phyloP scores from a whole-genome alignment of 1,140 invertebrate genomes.

The Ips nitidus region DNA sequence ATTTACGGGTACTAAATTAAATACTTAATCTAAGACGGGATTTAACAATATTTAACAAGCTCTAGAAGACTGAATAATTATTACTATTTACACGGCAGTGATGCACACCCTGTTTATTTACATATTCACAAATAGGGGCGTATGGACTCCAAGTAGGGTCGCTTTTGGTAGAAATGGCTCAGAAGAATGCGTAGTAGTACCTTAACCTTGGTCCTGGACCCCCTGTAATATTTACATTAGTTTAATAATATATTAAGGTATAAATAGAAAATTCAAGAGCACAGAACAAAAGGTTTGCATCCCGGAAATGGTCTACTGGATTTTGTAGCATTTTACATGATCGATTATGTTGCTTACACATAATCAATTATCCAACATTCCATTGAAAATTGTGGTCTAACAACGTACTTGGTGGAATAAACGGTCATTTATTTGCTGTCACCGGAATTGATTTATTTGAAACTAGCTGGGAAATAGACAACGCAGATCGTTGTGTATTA shows the following conservation, averaged over 20 bases:
- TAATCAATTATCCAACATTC: too few relatives aligned
- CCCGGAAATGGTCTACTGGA: too few relatives aligned
- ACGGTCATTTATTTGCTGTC: too few relatives aligned
- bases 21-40: slow-evolving; percentile 21
- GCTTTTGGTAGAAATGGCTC: slow-evolving; percentile 14
- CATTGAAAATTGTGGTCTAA: too few relatives aligned
- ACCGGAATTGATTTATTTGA: too few relatives aligned
- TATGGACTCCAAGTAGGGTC: background rate
- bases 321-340: too few relatives aligned
- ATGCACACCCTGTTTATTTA: slow-evolving; percentile 19
- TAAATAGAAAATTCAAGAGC: background rate
- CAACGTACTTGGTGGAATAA: too few relatives aligned
- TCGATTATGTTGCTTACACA: too few relatives aligned
- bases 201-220: slow-evolving; percentile 1
- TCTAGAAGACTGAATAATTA: slow-evolving; percentile 9
- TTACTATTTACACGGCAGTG: slow-evolving; percentile 28
- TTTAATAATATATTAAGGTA: background rate
- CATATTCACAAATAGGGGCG: slow-evolving; percentile 4
- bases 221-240: slow-evolving; percentile 17
- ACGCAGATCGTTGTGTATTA: too few relatives aligned
- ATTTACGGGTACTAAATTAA: slow-evolving; percentile 21
- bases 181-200: slow-evolving; percentile 20
- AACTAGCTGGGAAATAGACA: too few relatives aligned
- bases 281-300: too few relatives aligned
- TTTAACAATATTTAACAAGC: slow-evolving; percentile 31